Conservation (phyloP, 2,888 invertebrate genomes). For the Hypolimnas misippus region DNA sequence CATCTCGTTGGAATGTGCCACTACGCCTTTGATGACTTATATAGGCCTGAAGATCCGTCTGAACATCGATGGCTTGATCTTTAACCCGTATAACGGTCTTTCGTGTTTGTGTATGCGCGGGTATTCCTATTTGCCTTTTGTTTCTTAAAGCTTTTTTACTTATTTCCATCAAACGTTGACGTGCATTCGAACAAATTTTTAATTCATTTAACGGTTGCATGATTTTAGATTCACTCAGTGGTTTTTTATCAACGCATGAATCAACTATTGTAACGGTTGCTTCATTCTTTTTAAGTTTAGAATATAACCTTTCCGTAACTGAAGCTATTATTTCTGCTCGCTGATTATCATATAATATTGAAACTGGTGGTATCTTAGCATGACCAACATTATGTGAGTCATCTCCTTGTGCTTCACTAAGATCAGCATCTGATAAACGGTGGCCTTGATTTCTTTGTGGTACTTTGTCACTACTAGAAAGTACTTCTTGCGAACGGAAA, state of each 20-base stretch:
- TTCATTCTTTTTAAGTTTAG: constrained; percentile 82
- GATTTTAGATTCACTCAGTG: constrained; percentile 45
- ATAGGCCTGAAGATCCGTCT: constrained; percentile 78
- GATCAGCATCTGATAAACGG: constrained; percentile 48
- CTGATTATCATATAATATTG: constrained; percentile 75
- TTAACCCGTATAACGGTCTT: constrained; percentile 78
- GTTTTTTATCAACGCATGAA: constrained; percentile 66
- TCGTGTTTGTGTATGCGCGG: constrained; percentile 85
- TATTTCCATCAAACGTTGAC: constrained; percentile 83
- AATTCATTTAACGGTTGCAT: constrained; percentile 79
- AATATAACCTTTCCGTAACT: constrained; percentile 87
- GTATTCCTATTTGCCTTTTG: constrained; percentile 76
- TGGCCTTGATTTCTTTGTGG: constrained; percentile 44
- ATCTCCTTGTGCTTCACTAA: constrained; percentile 54
- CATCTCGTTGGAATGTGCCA: constrained; percentile 61
- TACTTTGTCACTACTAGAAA: constrained; percentile 58
- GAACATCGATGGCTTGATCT: constrained; percentile 83
- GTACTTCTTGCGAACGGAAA: constrained; percentile 76
- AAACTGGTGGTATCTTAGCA: constrained; percentile 54
- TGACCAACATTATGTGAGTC: constrained; percentile 49
- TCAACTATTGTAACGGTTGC: constrained; percentile 68
- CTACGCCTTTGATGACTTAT: constrained; percentile 58
- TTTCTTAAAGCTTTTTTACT: constrained; percentile 84
- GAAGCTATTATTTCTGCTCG: constrained; percentile 88
- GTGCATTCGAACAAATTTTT: constrained; percentile 84